phyloP scores from a whole-genome alignment of 2,797 vertebrate species.

The Podargus strigoides region DNA sequence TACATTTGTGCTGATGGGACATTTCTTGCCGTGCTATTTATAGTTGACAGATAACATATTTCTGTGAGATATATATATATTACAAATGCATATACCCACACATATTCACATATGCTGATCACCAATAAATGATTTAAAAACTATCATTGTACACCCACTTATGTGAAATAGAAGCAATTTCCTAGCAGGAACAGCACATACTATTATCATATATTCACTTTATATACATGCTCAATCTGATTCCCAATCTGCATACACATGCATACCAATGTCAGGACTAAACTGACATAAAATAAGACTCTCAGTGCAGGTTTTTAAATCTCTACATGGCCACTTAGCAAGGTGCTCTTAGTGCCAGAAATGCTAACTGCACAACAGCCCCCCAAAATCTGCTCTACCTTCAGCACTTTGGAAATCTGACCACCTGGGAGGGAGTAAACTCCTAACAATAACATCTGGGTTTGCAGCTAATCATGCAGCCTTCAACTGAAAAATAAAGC shows the following conservation, averaged over 20 bases:
- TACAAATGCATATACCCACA: background rate
- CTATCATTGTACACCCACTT: background rate
- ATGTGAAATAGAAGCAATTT: background rate
- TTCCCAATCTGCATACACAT: background rate
- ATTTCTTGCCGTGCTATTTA: background rate
- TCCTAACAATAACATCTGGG: background rate
- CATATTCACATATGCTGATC: background rate
- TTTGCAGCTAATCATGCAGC: background rate
- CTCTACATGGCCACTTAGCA: too few species aligned
- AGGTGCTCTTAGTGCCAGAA: background rate
- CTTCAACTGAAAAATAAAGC: background rate
- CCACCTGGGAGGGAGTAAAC: background rate
- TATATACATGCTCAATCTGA: background rate
- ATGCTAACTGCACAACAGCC: background rate
- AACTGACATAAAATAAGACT: background rate
- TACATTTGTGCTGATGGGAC: background rate
- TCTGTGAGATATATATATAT: background rate
- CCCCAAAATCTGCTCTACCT: background rate
- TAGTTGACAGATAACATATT: background rate
- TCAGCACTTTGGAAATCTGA: background rate
- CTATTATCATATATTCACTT: background rate
- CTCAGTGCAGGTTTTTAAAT: background rate
- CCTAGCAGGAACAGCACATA: background rate
- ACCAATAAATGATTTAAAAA: background rate
- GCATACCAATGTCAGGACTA: background rate